Evolutionary conservation across 2,113 vertebrate species (phyloP).

Genomic region (Collichthys lucidus): DNA sequence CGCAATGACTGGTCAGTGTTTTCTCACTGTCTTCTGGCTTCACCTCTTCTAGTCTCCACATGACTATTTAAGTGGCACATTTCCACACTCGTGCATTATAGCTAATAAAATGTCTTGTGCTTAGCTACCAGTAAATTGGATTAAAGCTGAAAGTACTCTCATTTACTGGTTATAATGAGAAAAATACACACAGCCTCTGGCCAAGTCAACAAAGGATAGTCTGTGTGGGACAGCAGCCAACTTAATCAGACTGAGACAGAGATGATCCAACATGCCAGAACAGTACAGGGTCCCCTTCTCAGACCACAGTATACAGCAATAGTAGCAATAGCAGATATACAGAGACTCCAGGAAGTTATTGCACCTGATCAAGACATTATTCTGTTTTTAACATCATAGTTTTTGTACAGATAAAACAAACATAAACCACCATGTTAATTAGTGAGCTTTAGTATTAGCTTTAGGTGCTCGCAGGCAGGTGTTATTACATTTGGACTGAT

Average conservation of each 20-base stretch:
- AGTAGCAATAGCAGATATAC: background rate
- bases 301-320: background rate
- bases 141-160: slow-evolving; percentile 10
- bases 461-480: background rate
- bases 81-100: background rate
- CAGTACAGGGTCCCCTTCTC: background rate
- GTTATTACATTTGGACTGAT: background rate
- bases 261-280: slow-evolving; percentile 29
- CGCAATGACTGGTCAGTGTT: slow-evolving; percentile 85
- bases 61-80: background rate
- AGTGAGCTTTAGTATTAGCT: background rate
- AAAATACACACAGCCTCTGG: slow-evolving; percentile 38
- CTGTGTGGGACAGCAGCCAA: slow-evolving; percentile 39
- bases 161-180: slow-evolving; percentile 7
- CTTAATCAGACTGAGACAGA: slow-evolving; percentile 26
- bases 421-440: background rate
- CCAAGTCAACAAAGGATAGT: slow-evolving; percentile 32
- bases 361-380: background rate
- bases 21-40: background rate
- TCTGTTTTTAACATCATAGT: too few species aligned
- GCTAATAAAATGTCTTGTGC: background rate
- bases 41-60: background rate
- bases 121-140: slow-evolving; percentile 6
- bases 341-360: background rate
- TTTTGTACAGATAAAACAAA: background rate